Conservation (phyloP, 2,113 vertebrate species). For the Zosterops japonicus region DNA sequence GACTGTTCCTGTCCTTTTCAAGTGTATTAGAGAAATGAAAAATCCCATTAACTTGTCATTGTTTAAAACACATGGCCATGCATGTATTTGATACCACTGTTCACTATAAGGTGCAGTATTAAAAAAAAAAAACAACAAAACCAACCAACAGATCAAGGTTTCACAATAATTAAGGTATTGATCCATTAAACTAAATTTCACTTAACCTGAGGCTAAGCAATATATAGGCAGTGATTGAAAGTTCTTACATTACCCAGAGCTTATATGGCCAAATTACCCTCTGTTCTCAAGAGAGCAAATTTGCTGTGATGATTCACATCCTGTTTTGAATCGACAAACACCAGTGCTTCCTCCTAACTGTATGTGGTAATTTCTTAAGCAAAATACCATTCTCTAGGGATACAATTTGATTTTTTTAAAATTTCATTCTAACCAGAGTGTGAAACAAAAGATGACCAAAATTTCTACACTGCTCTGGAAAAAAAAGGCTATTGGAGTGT, state of each 20-base stretch:
- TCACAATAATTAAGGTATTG: not conserved
- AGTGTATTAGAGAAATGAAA: not conserved
- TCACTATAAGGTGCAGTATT: not conserved
- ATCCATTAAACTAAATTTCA: not conserved
- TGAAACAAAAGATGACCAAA: not conserved
- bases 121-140: not conserved
- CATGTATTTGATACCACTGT: not conserved
- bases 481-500: not conserved
- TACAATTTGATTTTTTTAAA: not conserved
- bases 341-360: slow-evolving; percentile 9
- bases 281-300: not conserved
- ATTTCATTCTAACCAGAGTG: not conserved
- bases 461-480: not conserved
- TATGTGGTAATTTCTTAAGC: not conserved
- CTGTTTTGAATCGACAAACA: slow-evolving; percentile 25
- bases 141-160: not conserved
- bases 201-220: not conserved
- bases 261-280: not conserved
- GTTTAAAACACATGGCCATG: not conserved
- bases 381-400: not conserved
- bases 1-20: not conserved
- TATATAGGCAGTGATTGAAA: slow-evolving; percentile 33
- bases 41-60: not conserved
- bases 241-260: not conserved
- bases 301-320: slow-evolving; percentile 23